These are phyloP conservation scores for Colinus virginianus DNA, from an alignment of 2,113 vertebrate species.

Conservation along the genomic window DNA sequence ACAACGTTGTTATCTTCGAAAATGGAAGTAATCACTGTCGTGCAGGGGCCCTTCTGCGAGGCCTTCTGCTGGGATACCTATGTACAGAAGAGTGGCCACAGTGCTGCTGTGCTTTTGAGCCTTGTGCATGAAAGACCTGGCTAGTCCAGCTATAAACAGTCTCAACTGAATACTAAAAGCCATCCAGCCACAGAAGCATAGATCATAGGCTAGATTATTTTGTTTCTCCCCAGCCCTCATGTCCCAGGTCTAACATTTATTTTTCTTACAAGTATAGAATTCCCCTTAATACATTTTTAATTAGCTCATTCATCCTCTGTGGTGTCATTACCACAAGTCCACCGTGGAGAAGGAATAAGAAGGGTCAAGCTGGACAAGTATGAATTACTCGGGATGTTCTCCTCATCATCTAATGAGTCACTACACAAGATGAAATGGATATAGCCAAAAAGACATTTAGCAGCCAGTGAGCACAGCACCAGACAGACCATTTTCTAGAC, in stretches of 20 bases:
- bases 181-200: background rate
- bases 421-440: background rate
- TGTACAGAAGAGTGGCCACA: background rate
- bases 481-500: background rate
- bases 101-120: background rate
- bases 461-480: background rate
- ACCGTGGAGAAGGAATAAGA: background rate
- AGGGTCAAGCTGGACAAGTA: slow-evolving; percentile 1
- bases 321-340: background rate
- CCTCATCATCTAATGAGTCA: background rate
- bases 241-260: slow-evolving; percentile 55
- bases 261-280: slow-evolving; percentile 45
- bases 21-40: slow-evolving; percentile 1
- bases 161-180: slow-evolving; percentile 1
- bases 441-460: background rate
- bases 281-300: slow-evolving; percentile 28
- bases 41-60: background rate
- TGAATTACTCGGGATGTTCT: background rate
- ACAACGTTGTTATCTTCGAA: slow-evolving; percentile 22
- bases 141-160: background rate
- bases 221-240: slow-evolving; percentile 39
- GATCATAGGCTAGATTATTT: slow-evolving; percentile 39
- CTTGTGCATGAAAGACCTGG: background rate
- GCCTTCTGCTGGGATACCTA: background rate
- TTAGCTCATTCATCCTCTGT: background rate